Conservation (phyloP, 2,113 vertebrate species). For the Argyrosomus japonicus region DNA sequence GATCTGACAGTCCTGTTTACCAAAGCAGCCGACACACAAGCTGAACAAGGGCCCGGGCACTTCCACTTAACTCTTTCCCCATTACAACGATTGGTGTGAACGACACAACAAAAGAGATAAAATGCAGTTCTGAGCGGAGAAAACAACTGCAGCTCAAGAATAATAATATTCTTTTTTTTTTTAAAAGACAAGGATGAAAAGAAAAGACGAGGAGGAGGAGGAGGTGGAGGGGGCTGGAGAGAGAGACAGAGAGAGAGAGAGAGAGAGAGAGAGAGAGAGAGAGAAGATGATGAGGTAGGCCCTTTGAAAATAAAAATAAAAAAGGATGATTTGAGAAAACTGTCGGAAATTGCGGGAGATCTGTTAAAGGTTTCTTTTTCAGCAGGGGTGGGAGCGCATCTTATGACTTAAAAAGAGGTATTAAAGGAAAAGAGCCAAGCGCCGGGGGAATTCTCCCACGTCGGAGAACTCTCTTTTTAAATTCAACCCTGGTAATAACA, state of each 20-base stretch:
- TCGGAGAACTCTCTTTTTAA: slow-evolving; percentile 75
- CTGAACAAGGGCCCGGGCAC: slow-evolving; percentile 67
- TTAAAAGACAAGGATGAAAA: slow-evolving; percentile 51
- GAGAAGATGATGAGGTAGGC: slow-evolving; percentile 55
- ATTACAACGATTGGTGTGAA: slow-evolving; percentile 74
- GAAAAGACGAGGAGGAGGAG: slow-evolving; percentile 46
- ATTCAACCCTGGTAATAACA: slow-evolving; percentile 81
- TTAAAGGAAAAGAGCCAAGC: slow-evolving; percentile 76
- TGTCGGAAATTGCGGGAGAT: slow-evolving; percentile 75
- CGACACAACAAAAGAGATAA: slow-evolving; percentile 75
- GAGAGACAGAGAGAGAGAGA: not conserved
- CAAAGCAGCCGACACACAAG: slow-evolving; percentile 61
- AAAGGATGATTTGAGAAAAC: slow-evolving; percentile 70
- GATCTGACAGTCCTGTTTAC: slow-evolving; percentile 77
- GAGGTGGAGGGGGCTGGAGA: slow-evolving; percentile 28
- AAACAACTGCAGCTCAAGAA: slow-evolving; percentile 71
- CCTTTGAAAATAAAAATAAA: slow-evolving; percentile 59
- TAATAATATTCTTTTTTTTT: slow-evolving; percentile 54
- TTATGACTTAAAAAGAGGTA: slow-evolving; percentile 80
- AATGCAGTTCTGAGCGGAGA: slow-evolving; percentile 66
- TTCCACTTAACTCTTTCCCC: slow-evolving; percentile 72
- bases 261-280: slow-evolving; percentile 14
- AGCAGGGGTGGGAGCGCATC: slow-evolving; percentile 68
- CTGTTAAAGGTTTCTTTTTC: slow-evolving; percentile 67
- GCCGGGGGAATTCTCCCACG: slow-evolving; percentile 80